Base-by-base conservation (phyloP, 1,140 invertebrate species). In the Ostrea denselamellosa region DNA sequence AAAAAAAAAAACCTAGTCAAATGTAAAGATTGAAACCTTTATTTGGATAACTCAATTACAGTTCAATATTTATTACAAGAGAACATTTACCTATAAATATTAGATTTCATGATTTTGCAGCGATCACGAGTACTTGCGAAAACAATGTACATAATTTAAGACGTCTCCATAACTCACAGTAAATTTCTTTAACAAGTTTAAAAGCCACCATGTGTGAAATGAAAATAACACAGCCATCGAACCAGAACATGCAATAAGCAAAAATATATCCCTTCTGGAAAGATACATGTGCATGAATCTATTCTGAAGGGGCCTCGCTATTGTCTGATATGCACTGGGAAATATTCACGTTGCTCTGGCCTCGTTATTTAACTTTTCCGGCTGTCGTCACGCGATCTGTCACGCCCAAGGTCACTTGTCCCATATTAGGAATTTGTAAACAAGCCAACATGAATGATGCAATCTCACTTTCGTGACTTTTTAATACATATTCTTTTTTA, bases 361-460 rank as follows among this genome's bases (percentile, higher is more conserved):
- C 68, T 77, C 68, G 28, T 1, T 77, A 44, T 77, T 77, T 4
- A 25, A 77, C n/a, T 14, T 77, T 77, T 77, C 68, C 68, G 68
- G 22, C 68, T 71, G 68, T 8, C 8, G 22, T 71, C n/a, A 14
- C 12, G 22, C 68, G 8, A 71, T 71, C 68, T 77, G 68, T 77
- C 68, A 28, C 22, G 25, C 17, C 56, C 5, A 77, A 77, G 68
- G 68, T 77, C 68, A 28, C 68, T 34, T 25, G 68, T 62, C 68
- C 68, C 68, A 34, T 77, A 77, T 77, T 77, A 77, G 68, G 68
- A 77, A 28, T 28, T 77, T 77, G 68, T 77, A 77, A 77, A 77
- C 68, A 77, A 77, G 68, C 25, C 68, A 3, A 22, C 10, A 34
- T 34, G 68, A 25, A 25, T 77, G 68, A 77, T 77, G 68, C 68